Evolutionary conservation across 1,140 invertebrate species (phyloP).

Genomic region (Brachionus rotundiformis): DNA sequence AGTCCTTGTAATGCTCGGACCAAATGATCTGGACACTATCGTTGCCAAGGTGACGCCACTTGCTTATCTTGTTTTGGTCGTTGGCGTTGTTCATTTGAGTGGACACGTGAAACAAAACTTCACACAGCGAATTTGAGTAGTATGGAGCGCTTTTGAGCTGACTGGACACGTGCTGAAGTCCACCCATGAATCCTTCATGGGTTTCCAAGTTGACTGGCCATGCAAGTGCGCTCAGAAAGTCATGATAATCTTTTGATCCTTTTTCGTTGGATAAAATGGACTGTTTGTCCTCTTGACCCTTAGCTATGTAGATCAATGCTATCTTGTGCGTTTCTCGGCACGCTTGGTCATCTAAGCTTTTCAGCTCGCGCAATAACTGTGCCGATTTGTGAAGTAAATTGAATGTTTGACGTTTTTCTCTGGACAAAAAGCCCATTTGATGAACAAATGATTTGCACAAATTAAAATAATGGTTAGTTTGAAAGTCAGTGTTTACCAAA

Average conservation of each 20-base stretch:
- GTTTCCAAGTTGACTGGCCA: constrained; percentile 94
- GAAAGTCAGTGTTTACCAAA: neutral
- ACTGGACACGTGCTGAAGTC: constrained; percentile 83
- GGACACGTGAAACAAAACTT: constrained; percentile 94
- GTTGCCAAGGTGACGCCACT: constrained; percentile 93
- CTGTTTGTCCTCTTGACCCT: constrained; percentile 93
- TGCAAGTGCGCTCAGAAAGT: constrained; percentile 85
- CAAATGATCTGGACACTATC: constrained; percentile 99
- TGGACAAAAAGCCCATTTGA: constrained; percentile 83
- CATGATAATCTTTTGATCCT: constrained; percentile 86
- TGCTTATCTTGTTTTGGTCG: constrained; percentile 65
- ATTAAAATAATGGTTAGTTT: constrained; percentile 27
- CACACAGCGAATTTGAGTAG: constrained; percentile 86
- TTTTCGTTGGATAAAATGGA: constrained; percentile 78
- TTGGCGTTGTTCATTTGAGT: constrained; percentile 83
- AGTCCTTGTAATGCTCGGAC: constrained; percentile 93
- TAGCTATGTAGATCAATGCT: constrained; percentile 94
- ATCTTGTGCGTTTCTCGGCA: constrained; percentile 94
- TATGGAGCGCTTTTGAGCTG: constrained; percentile 91
- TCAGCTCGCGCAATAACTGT: constrained; percentile 81
- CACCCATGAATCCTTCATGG: constrained; percentile 93
- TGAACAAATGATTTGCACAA: constrained; percentile 83
- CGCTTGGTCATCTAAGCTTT: constrained; percentile 83
- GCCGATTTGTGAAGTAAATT: constrained; percentile 87
- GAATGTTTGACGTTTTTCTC: constrained; percentile 80